Evolutionary conservation across 2,113 vertebrate genomes (phyloP).

Genomic region (Phycodurus eques): DNA sequence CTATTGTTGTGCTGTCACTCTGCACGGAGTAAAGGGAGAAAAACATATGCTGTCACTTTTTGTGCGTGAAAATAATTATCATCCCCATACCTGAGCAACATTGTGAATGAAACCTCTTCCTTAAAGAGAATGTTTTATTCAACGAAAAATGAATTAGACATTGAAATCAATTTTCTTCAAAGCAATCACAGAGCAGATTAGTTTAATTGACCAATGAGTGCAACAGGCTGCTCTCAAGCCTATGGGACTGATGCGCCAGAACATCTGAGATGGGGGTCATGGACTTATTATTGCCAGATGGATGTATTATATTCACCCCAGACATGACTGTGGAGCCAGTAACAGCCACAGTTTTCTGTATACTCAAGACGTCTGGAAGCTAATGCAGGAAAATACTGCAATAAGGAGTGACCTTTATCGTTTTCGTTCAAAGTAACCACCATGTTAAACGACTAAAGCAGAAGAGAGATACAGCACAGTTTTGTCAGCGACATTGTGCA

Average conservation of each 20-base stretch:
- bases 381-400: constrained; percentile 12
- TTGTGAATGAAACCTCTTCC: neutral
- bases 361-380: constrained; percentile 2
- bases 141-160: neutral
- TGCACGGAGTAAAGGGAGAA: constrained; percentile 12
- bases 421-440: constrained; percentile 24
- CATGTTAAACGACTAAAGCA: constrained; percentile 17
- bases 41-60: constrained; percentile 3
- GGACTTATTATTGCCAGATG: constrained; percentile 37
- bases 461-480: neutral
- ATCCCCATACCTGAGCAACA: neutral
- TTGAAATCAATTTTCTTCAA: neutral
- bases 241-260: constrained; percentile 2
- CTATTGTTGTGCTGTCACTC: constrained; percentile 22
- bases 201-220: constrained; percentile 9
- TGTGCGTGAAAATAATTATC: neutral
- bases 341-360: constrained; percentile 14
- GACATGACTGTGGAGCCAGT: constrained; percentile 23
- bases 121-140: neutral
- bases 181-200: constrained; percentile 14
- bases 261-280: constrained; percentile 13
- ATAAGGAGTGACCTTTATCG: constrained; percentile 22
- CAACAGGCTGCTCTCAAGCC: constrained; percentile 18
- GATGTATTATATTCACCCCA: constrained; percentile 31
- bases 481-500: neutral